These are phyloP conservation scores for Corydoras sp. DNA, from an alignment of 2,113 vertebrate species.

Conservation along the genomic window DNA sequence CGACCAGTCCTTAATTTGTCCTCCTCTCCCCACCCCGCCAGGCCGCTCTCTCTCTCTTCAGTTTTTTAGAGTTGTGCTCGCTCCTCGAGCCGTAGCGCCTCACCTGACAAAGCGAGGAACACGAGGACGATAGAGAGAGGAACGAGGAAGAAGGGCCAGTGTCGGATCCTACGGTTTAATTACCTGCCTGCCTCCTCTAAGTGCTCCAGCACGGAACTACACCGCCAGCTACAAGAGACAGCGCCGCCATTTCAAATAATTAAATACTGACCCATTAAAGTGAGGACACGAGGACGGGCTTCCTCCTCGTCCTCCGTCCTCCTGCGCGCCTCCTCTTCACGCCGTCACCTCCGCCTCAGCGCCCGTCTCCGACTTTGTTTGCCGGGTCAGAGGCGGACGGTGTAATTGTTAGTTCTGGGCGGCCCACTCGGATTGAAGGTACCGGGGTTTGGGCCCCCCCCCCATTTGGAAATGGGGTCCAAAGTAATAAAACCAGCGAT, in stretches of 20 bases:
- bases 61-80: constrained; percentile 49
- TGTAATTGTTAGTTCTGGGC: constrained; percentile 54
- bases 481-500: constrained; percentile 70
- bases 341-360: constrained; percentile 57
- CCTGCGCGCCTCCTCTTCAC: constrained; percentile 33
- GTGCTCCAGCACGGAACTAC: constrained; percentile 69
- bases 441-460: constrained; percentile 58
- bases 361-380: constrained; percentile 54
- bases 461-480: constrained; percentile 61
- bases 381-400: constrained; percentile 32
- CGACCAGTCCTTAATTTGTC: constrained; percentile 60
- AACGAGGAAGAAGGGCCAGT: constrained; percentile 22
- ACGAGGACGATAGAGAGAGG: constrained; percentile 15
- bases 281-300: constrained; percentile 49
- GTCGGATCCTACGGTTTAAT: constrained; percentile 70
- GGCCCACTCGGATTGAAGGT: constrained; percentile 58
- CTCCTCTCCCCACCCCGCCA: constrained; percentile 38
- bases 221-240: constrained; percentile 64
- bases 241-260: constrained; percentile 61
- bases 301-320: constrained; percentile 47
- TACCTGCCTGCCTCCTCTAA: constrained; percentile 69
- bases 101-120: constrained; percentile 58
- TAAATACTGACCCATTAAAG: constrained; percentile 60
- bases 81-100: constrained; percentile 62
- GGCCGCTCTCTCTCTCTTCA: constrained; percentile 20